Base-by-base conservation (phyloP, 2,888 invertebrate genomes). In the Oxycera nigricornis region DNA sequence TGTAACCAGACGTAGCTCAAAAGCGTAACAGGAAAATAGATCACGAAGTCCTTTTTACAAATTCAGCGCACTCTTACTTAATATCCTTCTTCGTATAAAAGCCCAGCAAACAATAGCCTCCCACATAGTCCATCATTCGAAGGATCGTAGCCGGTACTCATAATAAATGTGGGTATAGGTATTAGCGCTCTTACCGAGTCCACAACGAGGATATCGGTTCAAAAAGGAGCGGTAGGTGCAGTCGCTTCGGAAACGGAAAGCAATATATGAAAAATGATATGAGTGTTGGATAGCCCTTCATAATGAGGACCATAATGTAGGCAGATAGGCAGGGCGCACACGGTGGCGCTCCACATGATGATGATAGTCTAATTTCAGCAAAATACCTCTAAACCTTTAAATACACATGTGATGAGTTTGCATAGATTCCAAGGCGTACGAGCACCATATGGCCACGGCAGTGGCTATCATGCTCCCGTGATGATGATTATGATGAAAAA, bases 351-450 rank as follows among this genome's bases (percentile, higher is more conserved):
- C 35, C 22, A 20, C 55, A 24, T 70, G 55, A 70, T 70, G 55
- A 70, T 52, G 70, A 70, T 70, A 55, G 70, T 52, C 70, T 70
- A 70, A 70, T 70, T 70, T 70, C 70, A 70, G 52, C 20, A 52
- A 70, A 68, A 70, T 70, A 70, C 70, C 70, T 70, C 55, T 55
- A 52, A 55, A 70, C 70, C 70, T 52, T 70, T 70, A 70, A 70
- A 70, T 55, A 70, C 52, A 70, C 55, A 70, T 70, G 55, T 70
- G 70, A 52, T 52, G 35, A 52, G 70, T 70, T 52, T 52, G 70
- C 70, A 70, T 24, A 70, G 22, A 70, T 46, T 68, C 2, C 65
- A 65, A 39, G 24, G 65, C 50, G 30, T 31, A 31, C 31, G 52
- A 11, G 24, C 30, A 55, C 39, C 70, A 70, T 70, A 70, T 70